phyloP scores from a whole-genome alignment of 2,797 vertebrate species.

The Anableps anableps region DNA sequence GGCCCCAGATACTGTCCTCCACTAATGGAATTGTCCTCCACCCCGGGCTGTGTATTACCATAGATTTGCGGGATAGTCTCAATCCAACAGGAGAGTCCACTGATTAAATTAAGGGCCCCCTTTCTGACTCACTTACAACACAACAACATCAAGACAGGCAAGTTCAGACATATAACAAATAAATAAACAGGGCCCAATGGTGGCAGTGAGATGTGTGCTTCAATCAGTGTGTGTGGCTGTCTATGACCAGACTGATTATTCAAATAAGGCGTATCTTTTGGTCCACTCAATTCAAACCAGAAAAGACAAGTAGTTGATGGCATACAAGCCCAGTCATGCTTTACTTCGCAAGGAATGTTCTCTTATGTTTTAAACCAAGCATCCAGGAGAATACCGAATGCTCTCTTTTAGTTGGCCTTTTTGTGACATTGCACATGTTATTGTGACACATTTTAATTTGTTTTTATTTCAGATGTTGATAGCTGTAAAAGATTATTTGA shows the following conservation, averaged over 20 bases:
- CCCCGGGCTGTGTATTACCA: slow-evolving; percentile 79
- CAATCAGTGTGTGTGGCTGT: slow-evolving; percentile 39
- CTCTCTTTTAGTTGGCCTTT: slow-evolving; percentile 5
- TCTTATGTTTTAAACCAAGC: background rate
- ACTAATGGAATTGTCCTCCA: slow-evolving; percentile 83
- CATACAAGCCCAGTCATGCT: slow-evolving; percentile 22
- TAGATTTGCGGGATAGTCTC: slow-evolving; percentile 83
- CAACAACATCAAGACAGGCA: slow-evolving; percentile 64
- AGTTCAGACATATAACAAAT: slow-evolving; percentile 72
- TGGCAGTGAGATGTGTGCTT: slow-evolving; percentile 58
- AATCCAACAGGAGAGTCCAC: slow-evolving; percentile 74
- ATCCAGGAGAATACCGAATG: background rate
- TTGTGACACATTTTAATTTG: slow-evolving; percentile 15
- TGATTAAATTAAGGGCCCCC: slow-evolving; percentile 83
- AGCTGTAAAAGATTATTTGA: background rate
- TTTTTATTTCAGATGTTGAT: slow-evolving; percentile 4
- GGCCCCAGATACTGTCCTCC: slow-evolving; percentile 67
- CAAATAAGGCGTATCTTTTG: slow-evolving; percentile 55
- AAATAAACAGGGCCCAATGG: slow-evolving; percentile 67
- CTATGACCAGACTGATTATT: slow-evolving; percentile 57
- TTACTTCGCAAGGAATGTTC: background rate
- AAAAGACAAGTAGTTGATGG: slow-evolving; percentile 38
- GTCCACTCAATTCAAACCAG: slow-evolving; percentile 28
- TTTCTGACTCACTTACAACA: slow-evolving; percentile 76
- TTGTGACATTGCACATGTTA: background rate